Conservation (phyloP, 2,797 vertebrate genomes). For the Thripadectes ignobilis region DNA sequence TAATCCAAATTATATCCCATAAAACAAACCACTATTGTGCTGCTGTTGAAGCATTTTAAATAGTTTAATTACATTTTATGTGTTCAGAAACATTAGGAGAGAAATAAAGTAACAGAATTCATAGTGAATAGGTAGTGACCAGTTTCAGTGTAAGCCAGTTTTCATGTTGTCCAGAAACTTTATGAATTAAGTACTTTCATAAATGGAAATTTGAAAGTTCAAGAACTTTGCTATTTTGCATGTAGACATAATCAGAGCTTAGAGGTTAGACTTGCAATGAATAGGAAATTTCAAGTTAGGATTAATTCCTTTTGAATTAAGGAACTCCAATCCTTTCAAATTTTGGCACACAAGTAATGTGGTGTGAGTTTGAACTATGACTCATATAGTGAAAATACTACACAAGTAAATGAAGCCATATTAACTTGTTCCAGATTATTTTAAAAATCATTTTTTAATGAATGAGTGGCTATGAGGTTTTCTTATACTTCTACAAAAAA, state of each 20-base stretch:
- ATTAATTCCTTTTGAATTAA: neutral
- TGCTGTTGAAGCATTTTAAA: neutral
- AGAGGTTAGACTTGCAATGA: neutral
- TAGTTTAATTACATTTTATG: neutral
- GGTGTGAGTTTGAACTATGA: neutral
- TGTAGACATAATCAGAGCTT: neutral
- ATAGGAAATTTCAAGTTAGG: neutral
- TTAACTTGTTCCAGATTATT: neutral
- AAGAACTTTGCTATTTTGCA: neutral
- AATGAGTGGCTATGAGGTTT: neutral
- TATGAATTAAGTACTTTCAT: neutral
- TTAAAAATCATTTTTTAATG: neutral
- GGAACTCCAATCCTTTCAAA: neutral
- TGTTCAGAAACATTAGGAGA: neutral
- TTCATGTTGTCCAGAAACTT: neutral
- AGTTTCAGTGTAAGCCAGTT: neutral
- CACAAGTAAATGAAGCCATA: neutral
- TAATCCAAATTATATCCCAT: neutral
- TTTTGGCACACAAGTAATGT: neutral
- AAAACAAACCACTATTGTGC: neutral
- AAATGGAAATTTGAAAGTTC: neutral
- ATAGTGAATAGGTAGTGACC: neutral
- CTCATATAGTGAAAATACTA: neutral
- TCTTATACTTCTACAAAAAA: neutral
- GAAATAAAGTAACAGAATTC: neutral